Conservation (phyloP, 1,140 invertebrate species). For the Zelostemma sp. region DNA sequence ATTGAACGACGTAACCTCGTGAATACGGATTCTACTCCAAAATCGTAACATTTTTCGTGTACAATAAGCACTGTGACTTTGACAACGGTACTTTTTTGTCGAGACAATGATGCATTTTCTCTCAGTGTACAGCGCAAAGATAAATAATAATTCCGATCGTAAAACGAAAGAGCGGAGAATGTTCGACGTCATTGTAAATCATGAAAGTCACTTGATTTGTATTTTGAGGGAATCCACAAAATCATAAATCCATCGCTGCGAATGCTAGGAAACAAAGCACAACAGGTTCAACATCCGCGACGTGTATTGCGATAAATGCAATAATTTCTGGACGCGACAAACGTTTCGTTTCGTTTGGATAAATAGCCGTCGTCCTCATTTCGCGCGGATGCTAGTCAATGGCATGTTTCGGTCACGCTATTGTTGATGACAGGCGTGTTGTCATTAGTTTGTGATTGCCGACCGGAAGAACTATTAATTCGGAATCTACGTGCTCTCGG, state of each 20-base stretch:
- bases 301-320: slow-evolving; percentile 34
- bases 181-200: neutral
- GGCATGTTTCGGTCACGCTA: slow-evolving; percentile 39
- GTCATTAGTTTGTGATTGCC: slow-evolving; percentile 43
- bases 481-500: slow-evolving; percentile 29
- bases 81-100: too few relatives aligned
- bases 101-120: too few relatives aligned
- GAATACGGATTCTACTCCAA: too few relatives aligned
- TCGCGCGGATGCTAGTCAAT: slow-evolving; percentile 44
- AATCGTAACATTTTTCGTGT: too few relatives aligned
- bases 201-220: neutral
- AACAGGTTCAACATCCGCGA: slow-evolving; percentile 19
- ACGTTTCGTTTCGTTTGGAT: slow-evolving; percentile 42
- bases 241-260: slow-evolving; percentile 38
- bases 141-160: too few relatives aligned
- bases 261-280: slow-evolving; percentile 27
- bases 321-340: slow-evolving; percentile 46
- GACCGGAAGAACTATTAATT: slow-evolving; percentile 47
- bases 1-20: too few relatives aligned
- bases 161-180: too few relatives aligned
- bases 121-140: too few relatives aligned
- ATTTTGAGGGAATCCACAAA: slow-evolving; percentile 33
- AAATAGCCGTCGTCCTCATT: slow-evolving; percentile 44
- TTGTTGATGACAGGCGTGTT: slow-evolving; percentile 46
- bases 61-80: too few relatives aligned